Evolutionary conservation across 2,888 invertebrate species (phyloP).

Genomic region (Euclidia mi): DNA sequence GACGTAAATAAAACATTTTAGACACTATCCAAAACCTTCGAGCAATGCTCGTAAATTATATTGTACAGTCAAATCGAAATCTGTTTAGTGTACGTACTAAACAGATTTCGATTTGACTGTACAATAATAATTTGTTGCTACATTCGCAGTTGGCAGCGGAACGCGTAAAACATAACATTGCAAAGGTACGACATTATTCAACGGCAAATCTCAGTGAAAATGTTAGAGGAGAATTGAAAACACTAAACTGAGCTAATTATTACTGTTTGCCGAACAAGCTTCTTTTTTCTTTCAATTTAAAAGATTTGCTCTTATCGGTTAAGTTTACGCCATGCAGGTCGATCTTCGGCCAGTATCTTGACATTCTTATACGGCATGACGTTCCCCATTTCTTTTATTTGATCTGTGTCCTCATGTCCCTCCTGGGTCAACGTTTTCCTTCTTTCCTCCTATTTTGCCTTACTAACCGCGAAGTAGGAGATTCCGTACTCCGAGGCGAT

Average conservation of each 20-base stretch:
- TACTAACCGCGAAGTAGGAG: no score
- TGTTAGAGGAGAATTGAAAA: constrained; percentile 43
- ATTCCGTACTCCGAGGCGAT: no score
- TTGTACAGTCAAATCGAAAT: not conserved
- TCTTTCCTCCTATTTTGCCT: no score
- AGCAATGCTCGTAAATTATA: not conserved
- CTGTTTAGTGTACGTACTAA: constrained; percentile 7
- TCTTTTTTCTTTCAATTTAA: no score
- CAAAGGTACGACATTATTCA: constrained; percentile 44
- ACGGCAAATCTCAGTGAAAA: constrained; percentile 29
- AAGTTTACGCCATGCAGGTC: no score
- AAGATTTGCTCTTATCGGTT: no score
- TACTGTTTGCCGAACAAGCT: not conserved
- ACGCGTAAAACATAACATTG: constrained; percentile 34
- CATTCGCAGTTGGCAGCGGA: constrained; percentile 20
- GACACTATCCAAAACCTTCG: not conserved
- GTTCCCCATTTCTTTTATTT: no score
- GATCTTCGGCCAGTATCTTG: no score
- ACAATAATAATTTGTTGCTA: constrained; percentile 11
- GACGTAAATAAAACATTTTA: not conserved
- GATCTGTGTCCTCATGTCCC: no score
- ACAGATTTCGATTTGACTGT: no score
- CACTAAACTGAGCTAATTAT: constrained; percentile 28
- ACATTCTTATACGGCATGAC: no score
- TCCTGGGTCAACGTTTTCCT: no score